Evolutionary conservation across 2,888 invertebrate species (phyloP).

Genomic region (Alloplasta piceator): DNA sequence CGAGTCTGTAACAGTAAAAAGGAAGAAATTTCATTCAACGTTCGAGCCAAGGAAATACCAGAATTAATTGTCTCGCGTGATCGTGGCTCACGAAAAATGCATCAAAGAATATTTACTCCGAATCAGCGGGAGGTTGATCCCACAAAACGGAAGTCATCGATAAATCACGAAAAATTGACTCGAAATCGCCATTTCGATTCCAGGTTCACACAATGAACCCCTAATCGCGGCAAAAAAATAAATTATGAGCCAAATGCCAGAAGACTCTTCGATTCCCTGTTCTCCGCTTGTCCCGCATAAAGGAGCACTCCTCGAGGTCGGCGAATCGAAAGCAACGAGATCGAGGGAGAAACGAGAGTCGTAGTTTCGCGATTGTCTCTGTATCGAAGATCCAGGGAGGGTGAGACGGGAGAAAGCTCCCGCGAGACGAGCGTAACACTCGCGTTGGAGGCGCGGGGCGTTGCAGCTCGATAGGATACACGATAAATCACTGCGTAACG

Average conservation of each 20-base stretch:
- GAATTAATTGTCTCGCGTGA: not conserved
- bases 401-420: constrained; percentile 1
- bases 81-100: not conserved
- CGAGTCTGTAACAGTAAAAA: no score
- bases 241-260: no score
- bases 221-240: no score
- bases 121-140: no score
- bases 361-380: constrained; percentile 54
- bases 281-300: no score
- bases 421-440: not conserved
- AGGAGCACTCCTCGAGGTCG: constrained; percentile 4
- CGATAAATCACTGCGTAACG: constrained; percentile 67
- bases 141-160: no score
- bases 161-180: no score
- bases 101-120: no score
- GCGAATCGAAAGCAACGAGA: constrained; percentile 42
- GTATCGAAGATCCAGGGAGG: constrained; percentile 15
- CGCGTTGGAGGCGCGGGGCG: constrained; percentile 37
- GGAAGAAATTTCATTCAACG: no score
- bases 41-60: not conserved
- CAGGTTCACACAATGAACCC: no score
- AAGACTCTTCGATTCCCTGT: no score
- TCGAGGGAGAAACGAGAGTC: constrained; percentile 7
- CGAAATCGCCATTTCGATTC: no score
- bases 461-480: constrained; percentile 54